These are phyloP conservation scores for Cheilosia vulpina DNA, from an alignment of 2,888 invertebrate species.

Conservation along the genomic window DNA sequence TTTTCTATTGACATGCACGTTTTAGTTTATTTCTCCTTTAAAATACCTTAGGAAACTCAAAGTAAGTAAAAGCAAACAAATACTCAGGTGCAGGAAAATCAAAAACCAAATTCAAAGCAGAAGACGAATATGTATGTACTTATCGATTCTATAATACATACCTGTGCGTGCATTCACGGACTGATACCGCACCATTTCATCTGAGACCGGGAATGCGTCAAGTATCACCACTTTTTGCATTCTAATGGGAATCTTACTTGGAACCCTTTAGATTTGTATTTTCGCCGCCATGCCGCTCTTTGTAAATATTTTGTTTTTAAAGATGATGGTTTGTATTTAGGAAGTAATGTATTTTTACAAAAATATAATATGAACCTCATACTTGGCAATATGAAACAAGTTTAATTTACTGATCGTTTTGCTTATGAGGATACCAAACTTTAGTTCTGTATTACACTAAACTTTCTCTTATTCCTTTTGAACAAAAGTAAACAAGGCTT, in stretches of 20 bases:
- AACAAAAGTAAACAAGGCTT: too few species aligned
- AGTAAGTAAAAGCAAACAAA: constrained; percentile 61
- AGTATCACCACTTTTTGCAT: constrained; percentile 60
- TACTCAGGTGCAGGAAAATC: constrained; percentile 59
- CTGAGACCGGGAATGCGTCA: constrained; percentile 23
- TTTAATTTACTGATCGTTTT: too few species aligned
- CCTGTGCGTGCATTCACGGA: constrained; percentile 38
- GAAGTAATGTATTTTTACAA: constrained; percentile 20
- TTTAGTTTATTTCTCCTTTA: too few species aligned
- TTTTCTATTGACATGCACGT: constrained; percentile 9
- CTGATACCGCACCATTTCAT: constrained; percentile 49
- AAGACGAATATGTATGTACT: constrained; percentile 13
- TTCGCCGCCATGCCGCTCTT: constrained; percentile 38
- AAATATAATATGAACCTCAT: not conserved
- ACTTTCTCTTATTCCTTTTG: too few species aligned
- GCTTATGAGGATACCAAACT: too few species aligned
- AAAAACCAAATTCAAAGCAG: constrained; percentile 56
- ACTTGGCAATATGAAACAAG: too few species aligned
- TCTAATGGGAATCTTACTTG: constrained; percentile 57
- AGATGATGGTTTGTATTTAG: constrained; percentile 45
- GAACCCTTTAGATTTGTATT: constrained; percentile 31
- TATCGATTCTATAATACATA: constrained; percentile 1
- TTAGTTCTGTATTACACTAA: too few species aligned
- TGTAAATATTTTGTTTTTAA: constrained; percentile 63
- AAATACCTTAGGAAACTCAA: constrained; percentile 1